Conservation (phyloP, 2,797 vertebrate genomes). For the Hybognathus amarus region DNA sequence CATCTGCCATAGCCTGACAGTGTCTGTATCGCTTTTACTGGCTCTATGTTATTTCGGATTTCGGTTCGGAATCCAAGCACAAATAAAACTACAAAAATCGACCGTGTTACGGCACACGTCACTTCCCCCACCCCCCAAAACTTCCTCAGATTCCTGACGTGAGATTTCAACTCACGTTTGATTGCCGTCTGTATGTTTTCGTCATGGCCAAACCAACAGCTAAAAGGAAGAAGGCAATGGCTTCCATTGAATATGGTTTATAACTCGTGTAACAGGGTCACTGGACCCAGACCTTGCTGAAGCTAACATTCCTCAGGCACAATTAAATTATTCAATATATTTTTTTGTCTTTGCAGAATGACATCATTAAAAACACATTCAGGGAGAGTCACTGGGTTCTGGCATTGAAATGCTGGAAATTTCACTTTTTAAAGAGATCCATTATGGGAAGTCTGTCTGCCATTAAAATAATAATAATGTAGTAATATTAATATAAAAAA, state of each 20-base stretch:
- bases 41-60: too few relatives aligned
- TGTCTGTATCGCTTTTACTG: too few relatives aligned
- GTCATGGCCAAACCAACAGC: too few relatives aligned
- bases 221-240: too few relatives aligned
- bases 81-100: too few relatives aligned
- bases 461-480: background rate
- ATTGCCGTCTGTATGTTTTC: too few relatives aligned
- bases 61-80: too few relatives aligned
- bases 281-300: conserved; percentile 66
- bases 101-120: too few relatives aligned
- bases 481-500: background rate
- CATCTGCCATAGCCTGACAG: too few relatives aligned
- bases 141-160: too few relatives aligned
- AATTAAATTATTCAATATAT: conserved; percentile 65
- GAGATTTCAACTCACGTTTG: too few relatives aligned
- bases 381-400: conserved; percentile 60
- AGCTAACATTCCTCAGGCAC: conserved; percentile 71
- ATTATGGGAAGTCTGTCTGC: background rate
- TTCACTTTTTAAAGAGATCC: conserved; percentile 5
- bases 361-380: conserved; percentile 57
- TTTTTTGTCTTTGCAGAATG: conserved; percentile 58
- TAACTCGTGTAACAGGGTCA: conserved; percentile 76
- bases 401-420: conserved; percentile 29
- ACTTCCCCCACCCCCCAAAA: too few relatives aligned
- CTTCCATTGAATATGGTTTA: conserved; percentile 65